These are phyloP conservation scores for Danaus plexippus DNA, from an alignment of 1,140 invertebrate genomes.

Conservation along the genomic window DNA sequence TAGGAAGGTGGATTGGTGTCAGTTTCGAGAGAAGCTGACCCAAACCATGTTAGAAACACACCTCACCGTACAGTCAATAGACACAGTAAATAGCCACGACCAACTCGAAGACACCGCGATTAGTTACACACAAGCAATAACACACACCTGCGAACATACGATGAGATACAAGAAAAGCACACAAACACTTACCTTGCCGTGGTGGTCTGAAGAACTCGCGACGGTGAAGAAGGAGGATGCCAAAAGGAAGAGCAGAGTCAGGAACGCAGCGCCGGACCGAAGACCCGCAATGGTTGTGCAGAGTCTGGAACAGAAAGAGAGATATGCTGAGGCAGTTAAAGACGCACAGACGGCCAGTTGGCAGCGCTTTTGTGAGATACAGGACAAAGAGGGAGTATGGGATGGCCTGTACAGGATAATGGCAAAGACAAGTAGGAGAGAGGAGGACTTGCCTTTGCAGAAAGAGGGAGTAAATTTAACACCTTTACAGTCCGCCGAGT, in stretches of 20 bases:
- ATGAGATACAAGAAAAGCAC: no score
- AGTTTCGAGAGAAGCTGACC: slow-evolving; percentile 4
- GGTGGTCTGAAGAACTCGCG: no score
- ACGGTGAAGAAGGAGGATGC: no score
- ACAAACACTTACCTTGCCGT: no score
- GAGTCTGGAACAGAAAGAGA: background rate
- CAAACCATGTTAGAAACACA: no score
- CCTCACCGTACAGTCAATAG: no score
- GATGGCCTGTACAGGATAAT: slow-evolving; percentile 5
- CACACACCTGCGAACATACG: no score
- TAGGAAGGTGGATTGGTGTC: slow-evolving; percentile 4
- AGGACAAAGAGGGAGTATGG: slow-evolving; percentile 9
- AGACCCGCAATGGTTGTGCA: background rate
- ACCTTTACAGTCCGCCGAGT: background rate
- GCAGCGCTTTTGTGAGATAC: slow-evolving; percentile 7
- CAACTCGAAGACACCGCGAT: no score
- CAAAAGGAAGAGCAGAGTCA: no score
- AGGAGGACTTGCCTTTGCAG: background rate
- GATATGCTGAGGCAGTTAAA: background rate
- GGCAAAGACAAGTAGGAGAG: background rate
- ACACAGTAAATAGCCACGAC: no score
- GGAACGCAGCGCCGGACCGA: background rate
- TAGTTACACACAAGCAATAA: no score
- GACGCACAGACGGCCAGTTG: background rate
- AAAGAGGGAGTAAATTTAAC: background rate